Evolutionary conservation across 2,888 invertebrate genomes (phyloP), one percentile per base, ranked within the genome.

Genomic region (Pherbina coryleti): DNA sequence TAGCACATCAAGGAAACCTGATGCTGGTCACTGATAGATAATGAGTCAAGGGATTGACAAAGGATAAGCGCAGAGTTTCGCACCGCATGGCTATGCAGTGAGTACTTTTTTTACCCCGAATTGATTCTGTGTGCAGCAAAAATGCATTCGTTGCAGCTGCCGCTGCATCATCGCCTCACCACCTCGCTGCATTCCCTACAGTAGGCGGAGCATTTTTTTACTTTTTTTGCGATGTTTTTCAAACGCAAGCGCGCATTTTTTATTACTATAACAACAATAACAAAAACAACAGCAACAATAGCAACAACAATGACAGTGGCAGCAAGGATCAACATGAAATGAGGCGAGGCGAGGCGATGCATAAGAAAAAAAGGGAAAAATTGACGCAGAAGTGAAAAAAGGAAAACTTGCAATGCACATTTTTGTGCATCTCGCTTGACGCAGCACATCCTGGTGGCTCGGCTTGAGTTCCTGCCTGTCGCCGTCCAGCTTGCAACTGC

Each of bases 241-340:
- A 86, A 88, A 88, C 87, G 88, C 88, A 87, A 88, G 87, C 89
- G 88, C 85, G 87, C 85, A 87, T 88, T 89, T 88, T 86, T 83
- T 88, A 87, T 87, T 84, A 82, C 73, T 72, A 75, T 75, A 79
- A 69, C 49, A 74, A 25, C 73, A 70, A 79, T 81, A 82, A 78
- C 81, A 81, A 74, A n/a, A n/a, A n/a, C 72, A 79, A 70, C 70
- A 78, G 66, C 73, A 72, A 53, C 66, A 69, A 73, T 19, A 71
- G 28, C 25, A 14, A 72, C 60, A 57, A 25, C 19, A 7, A 25
- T 17, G 11, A 57, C n/a, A 28, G 9, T 9, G 14, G 53, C 70
- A 49, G 14, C 11, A 22, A 25, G n/a, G n/a, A 25, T 49, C 14
- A 37, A 34, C 66, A 49, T n/a, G 37, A 44, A 67, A 19, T 17